Conservation (phyloP, 2,797 vertebrate species). For the Chrosomus eos region DNA sequence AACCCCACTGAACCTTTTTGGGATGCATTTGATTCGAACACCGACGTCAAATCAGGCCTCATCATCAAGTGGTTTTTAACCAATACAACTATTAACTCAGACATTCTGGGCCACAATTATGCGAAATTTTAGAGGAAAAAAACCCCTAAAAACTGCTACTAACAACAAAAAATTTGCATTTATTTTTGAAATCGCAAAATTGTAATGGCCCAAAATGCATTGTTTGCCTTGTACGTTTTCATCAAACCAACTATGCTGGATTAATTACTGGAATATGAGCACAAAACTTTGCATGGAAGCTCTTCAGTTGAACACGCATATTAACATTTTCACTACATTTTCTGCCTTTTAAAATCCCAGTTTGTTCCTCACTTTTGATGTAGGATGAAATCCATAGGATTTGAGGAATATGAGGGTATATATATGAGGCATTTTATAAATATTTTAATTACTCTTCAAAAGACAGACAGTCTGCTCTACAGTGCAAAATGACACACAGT, state of each 20-base stretch:
- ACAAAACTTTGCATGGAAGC: background rate
- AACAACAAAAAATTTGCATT: no score
- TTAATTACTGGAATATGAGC: background rate
- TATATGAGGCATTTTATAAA: background rate
- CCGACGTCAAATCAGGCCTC: background rate
- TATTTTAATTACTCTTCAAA: background rate
- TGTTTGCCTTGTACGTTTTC: no score
- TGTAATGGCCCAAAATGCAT: no score
- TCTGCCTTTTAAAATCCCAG: background rate
- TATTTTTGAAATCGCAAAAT: no score
- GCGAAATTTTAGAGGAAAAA: background rate
- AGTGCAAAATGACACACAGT: background rate
- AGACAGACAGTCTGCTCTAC: background rate
- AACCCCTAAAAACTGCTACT: no score
- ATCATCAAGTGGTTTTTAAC: background rate
- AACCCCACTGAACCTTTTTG: background rate
- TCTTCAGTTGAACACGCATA: no score
- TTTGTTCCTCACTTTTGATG: background rate
- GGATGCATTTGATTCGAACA: background rate
- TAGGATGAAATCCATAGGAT: background rate
- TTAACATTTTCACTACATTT: no score
- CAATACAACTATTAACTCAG: background rate
- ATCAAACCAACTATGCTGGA: no score
- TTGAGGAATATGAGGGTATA: background rate
- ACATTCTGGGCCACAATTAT: background rate